A percentile compares a stretch with the other conserved stretches of the same genome.
phyloP scores from a whole-genome alignment of 2,797 vertebrate species.

The Scyliorhinus canicula region DNA sequence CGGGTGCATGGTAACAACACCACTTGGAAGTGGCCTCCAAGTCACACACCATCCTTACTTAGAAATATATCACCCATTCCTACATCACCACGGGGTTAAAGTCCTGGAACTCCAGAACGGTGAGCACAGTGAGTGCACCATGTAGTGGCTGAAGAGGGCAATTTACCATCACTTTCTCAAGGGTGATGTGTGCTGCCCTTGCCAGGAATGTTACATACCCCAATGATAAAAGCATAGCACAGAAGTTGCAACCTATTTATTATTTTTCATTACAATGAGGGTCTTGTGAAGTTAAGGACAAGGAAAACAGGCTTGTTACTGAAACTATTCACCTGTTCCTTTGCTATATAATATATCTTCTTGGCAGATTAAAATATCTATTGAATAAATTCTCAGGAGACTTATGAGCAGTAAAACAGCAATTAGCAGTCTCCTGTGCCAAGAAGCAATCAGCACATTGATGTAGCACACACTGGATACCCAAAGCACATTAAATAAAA shows the following conservation, averaged over 20 bases:
- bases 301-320: neutral
- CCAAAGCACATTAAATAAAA: neutral
- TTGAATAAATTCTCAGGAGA: neutral
- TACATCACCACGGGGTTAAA: neutral
- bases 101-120: neutral
- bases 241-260: neutral
- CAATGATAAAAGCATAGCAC: neutral
- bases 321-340: neutral
- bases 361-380: neutral
- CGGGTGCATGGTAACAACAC: too few relatives aligned
- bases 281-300: neutral
- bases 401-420: neutral
- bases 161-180: too few relatives aligned
- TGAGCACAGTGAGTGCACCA: too few relatives aligned
- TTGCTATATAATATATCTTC: neutral
- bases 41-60: too few relatives aligned
- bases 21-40: too few relatives aligned
- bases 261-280: neutral
- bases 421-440: neutral
- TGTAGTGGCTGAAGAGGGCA: too few relatives aligned
- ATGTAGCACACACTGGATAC: neutral
- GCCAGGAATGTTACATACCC: neutral
- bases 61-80: neutral
- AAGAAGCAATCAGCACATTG: neutral
- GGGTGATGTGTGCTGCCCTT: neutral